Conservation (phyloP, 1,140 invertebrate species). For the Bombyx mori region DNA sequence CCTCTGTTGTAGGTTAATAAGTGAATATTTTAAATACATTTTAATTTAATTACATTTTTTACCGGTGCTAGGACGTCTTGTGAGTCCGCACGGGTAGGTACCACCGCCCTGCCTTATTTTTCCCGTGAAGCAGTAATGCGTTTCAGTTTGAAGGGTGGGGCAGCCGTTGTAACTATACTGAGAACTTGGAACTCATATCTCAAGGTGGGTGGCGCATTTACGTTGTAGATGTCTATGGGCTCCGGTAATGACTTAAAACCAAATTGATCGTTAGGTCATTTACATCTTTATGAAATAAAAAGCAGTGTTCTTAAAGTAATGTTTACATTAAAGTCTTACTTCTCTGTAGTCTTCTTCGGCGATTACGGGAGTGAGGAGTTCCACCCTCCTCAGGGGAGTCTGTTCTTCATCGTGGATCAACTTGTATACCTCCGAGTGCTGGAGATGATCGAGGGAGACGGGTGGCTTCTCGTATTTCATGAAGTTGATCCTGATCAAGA, state of each 20-base stretch:
- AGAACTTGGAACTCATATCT: no score
- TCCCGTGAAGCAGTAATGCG: no score
- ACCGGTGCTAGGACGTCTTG: not conserved
- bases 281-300: no score
- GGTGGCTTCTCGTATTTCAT: constrained; percentile 84
- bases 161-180: no score
- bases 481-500: constrained; percentile 77
- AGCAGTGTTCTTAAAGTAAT: not conserved
- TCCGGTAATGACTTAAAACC: no score
- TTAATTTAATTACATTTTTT: not conserved
- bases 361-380: constrained; percentile 74
- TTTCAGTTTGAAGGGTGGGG: no score
- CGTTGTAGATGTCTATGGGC: no score
- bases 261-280: no score
- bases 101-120: no score
- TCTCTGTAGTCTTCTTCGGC: constrained; percentile 76
- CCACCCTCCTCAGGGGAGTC: constrained; percentile 75
- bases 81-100: not conserved
- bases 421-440: constrained; percentile 81
- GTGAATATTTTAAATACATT: not conserved
- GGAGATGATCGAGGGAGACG: constrained; percentile 77
- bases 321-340: constrained; percentile 21
- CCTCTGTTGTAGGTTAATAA: not conserved
- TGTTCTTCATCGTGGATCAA: constrained; percentile 81
- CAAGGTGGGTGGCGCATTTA: no score